Base-by-base conservation (phyloP, 2,888 invertebrate species). In the Caenorhabditis uteleia region DNA sequence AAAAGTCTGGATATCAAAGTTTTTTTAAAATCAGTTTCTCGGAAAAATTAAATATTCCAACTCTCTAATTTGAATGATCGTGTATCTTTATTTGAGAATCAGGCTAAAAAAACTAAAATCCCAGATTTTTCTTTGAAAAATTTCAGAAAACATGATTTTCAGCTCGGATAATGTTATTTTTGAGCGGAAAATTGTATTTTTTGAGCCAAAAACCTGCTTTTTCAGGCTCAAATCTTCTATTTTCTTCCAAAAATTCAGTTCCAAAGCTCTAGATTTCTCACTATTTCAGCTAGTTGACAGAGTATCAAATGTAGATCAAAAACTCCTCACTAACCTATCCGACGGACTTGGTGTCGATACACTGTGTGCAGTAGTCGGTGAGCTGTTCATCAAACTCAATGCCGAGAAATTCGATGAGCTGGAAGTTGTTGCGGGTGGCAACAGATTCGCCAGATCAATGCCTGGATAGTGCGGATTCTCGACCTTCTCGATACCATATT, bases 341-440 rank as follows among this genome's bases (percentile, higher is more conserved):
- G 65, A 46, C 2, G 65, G 65, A 20, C 53, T 53, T 8, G 65
- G 65, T 14, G 65, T 59, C 21, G 46, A 49, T 2, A 61, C 55
- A 46, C 61, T 61, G 31, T 61, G 61, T 18, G 53, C 33, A 0
- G 43, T 31, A 14, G 21, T 44, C 18, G 54, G 25, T 27, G 42
- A 38, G 6, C 53, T 54, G n/a, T 51, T 50, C 25, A 50, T 7
- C 3, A 66, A 38, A 36, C 58, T 64, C 29, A 64, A 16, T 6
- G 64, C 34, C 7, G 64, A 58, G 36, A 54, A 64, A 10, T 51
- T 49, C 0, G 60, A 36, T 14, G 26, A 42, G 16, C 12, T 26
- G n/a, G 34, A 34, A n/a, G 34, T 34, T 34, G 34, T 34, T 43
- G 23, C 0, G 3, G n/a, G n/a, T 18, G 42, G 25, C 0, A 39